These are phyloP conservation scores for Muntiacus reevesi DNA, from an alignment of 2,113 vertebrate genomes.

Conservation along the genomic window DNA sequence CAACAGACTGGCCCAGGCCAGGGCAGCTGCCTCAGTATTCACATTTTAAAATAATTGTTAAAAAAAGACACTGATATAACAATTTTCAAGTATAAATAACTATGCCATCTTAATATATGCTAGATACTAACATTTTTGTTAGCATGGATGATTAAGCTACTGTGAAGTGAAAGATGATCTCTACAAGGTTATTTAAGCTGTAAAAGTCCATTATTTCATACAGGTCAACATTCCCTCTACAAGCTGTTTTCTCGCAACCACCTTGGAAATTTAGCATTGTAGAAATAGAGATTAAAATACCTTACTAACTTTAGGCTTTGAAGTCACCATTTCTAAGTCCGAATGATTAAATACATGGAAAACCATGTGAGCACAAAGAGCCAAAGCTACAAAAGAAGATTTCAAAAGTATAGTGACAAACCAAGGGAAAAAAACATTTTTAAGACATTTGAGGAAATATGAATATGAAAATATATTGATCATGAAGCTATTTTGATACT, in stretches of 20 bases:
- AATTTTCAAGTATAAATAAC: background rate
- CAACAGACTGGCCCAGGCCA: background rate
- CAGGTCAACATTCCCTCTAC: background rate
- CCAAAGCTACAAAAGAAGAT: background rate
- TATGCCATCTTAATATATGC: background rate
- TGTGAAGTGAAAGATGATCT: background rate
- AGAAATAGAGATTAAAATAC: background rate
- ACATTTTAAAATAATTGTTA: background rate
- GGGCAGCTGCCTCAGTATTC: background rate
- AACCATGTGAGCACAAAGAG: background rate
- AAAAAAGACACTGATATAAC: background rate
- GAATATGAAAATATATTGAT: background rate
- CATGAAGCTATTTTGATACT: background rate
- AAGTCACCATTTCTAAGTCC: background rate
- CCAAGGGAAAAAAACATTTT: background rate
- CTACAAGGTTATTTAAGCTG: background rate
- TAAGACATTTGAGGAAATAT: background rate
- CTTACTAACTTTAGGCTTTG: background rate
- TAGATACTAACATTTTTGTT: background rate
- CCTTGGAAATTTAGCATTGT: background rate
- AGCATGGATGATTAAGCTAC: background rate
- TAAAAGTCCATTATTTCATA: constrained; percentile 6
- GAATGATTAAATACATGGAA: constrained; percentile 8
- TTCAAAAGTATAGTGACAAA: constrained; percentile 8
- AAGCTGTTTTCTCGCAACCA: background rate